These are phyloP conservation scores for Syrphus vitripennis DNA, from an alignment of 2,888 invertebrate genomes.

Conservation along the genomic window DNA sequence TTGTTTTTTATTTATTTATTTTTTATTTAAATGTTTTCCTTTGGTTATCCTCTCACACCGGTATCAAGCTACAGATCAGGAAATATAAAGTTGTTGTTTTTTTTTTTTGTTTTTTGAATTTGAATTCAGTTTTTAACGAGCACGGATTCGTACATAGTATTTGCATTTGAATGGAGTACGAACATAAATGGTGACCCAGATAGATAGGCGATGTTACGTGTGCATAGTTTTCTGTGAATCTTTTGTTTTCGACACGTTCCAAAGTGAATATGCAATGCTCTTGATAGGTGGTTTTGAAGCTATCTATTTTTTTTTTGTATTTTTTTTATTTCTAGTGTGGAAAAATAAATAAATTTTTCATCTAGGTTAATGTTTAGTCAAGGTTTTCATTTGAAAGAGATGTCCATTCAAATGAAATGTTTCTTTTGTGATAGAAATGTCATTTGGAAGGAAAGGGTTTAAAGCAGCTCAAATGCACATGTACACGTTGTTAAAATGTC, in stretches of 20 bases:
- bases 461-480: neutral
- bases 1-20: slow-evolving; percentile 27
- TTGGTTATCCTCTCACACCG: neutral
- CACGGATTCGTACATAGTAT: slow-evolving; percentile 29
- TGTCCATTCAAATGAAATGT: neutral
- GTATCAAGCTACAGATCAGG: slow-evolving; percentile 55
- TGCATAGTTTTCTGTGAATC: slow-evolving; percentile 32
- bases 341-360: neutral
- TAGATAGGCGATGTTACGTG: slow-evolving; percentile 48
- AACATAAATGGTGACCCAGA: slow-evolving; percentile 60
- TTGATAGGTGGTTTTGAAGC: neutral
- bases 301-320: slow-evolving; percentile 4
- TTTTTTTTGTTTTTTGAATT: slow-evolving; percentile 33
- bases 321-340: neutral
- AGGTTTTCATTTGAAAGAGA: neutral
- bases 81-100: slow-evolving; percentile 37
- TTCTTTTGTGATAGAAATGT: neutral
- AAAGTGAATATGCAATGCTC: slow-evolving; percentile 54
- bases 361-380: neutral
- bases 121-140: slow-evolving; percentile 68
- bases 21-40: neutral
- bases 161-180: slow-evolving; percentile 67
- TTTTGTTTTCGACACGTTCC: slow-evolving; percentile 55
- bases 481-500: too few relatives aligned
- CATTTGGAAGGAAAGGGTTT: neutral